These are phyloP conservation scores for Anoplopoma fimbria DNA, from an alignment of 2,113 vertebrate species.

Conservation along the genomic window DNA sequence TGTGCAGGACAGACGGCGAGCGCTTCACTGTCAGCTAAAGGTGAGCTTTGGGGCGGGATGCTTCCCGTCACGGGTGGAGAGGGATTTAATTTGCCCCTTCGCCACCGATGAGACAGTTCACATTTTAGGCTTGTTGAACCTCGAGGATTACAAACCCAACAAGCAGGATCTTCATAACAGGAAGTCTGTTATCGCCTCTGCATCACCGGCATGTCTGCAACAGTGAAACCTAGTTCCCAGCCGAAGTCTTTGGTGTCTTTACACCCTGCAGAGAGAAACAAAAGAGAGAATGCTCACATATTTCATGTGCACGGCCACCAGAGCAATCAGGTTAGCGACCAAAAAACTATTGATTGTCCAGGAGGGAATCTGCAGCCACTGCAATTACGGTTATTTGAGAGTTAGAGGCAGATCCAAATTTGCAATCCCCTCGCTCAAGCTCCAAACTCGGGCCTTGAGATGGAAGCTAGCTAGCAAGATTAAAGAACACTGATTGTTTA, in stretches of 20 bases:
- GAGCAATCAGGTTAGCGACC: conserved; percentile 23
- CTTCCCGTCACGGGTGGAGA: conserved; percentile 30
- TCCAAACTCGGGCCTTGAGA: neutral
- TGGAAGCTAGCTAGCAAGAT: conserved; percentile 16
- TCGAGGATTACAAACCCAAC: conserved; percentile 35
- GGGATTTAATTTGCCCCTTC: conserved; percentile 59
- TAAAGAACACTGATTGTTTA: conserved; percentile 68
- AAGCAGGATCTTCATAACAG: conserved; percentile 28
- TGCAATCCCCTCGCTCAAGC: conserved; percentile 32
- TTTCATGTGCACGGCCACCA: neutral
- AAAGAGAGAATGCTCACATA: neutral
- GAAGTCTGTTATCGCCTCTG: neutral
- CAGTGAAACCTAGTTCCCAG: neutral
- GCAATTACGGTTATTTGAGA: conserved; percentile 41
- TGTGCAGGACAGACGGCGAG: conserved; percentile 17
- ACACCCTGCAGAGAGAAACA: neutral
- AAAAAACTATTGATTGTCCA: conserved; percentile 30
- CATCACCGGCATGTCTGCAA: neutral
- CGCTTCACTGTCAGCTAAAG: conserved; percentile 27
- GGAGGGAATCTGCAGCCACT: conserved; percentile 24
- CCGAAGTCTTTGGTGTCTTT: neutral
- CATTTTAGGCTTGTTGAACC: conserved; percentile 46
- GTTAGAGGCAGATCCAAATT: conserved; percentile 28
- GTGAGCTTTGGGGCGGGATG: conserved; percentile 23
- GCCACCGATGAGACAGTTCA: conserved; percentile 36